phyloP scores from a whole-genome alignment of 2,113 vertebrate species.

The Brachyhypopomus occidentalis region DNA sequence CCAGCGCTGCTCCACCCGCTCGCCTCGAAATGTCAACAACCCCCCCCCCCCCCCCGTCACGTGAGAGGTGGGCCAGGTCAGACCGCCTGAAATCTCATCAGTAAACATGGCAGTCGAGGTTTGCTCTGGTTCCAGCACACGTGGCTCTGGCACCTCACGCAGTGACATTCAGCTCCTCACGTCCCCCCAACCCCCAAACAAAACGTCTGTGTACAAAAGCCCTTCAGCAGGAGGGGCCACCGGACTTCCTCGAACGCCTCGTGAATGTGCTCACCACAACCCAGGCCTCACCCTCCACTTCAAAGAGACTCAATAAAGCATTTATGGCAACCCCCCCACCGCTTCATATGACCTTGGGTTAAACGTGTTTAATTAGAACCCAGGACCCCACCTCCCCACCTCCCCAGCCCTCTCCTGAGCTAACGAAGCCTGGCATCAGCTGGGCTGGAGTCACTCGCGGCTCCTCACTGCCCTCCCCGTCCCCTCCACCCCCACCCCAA shows the following conservation, averaged over 20 bases:
- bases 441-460: neutral
- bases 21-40: constrained; percentile 5
- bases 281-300: constrained; percentile 49
- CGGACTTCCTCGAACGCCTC: neutral
- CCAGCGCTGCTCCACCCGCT: neutral
- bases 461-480: neutral
- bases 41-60: neutral
- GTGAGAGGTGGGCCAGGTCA: neutral
- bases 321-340: constrained; percentile 61
- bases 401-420: constrained; percentile 52
- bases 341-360: constrained; percentile 65
- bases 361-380: constrained; percentile 73
- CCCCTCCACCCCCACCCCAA: no score
- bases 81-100: neutral
- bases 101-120: neutral
- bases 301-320: constrained; percentile 73
- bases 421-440: constrained; percentile 44
- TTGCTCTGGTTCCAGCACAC: neutral
- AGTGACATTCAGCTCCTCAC: neutral
- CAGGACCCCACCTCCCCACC: constrained; percentile 55
- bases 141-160: neutral
- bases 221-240: no score
- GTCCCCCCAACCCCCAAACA: neutral
- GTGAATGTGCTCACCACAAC: neutral
- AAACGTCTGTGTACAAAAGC: neutral